Base-by-base conservation (phyloP, 2,797 vertebrate species). In the Octomys mimax region DNA sequence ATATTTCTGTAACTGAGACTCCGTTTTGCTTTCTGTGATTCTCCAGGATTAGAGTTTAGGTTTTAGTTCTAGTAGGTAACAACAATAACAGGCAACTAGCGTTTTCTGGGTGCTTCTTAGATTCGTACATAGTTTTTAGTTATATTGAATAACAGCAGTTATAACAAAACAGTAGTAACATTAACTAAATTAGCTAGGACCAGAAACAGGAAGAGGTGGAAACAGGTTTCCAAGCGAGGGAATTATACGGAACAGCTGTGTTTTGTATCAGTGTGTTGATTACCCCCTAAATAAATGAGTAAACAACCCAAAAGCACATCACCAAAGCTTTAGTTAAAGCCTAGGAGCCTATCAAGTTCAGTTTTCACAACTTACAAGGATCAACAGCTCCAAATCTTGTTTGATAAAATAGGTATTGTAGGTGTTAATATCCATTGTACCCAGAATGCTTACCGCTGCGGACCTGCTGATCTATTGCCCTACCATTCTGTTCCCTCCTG, bases 371-470 rank as follows among this genome's bases (percentile, higher is more conserved):
- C 0, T 89, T 71, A n/a, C 42, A 61, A 77, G 21, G 28, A n/a
- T 24, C 46, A 2, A 12, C 24, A 14, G 3, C 24, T 81, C 68
- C 33, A 89, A 77, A 24, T 64, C 24, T 77, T 81, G 88, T 49
- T 91, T 31, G 68, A 68, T 78, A 49, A 9, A 22, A 11, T 19
- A 39, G 11, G 14, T 73, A 64, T 71, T 31, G 0, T 2, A 39
- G 12, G 70, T 36, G 4, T 62, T 24, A 18, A 31, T 26, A 16
- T 0, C 11, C 42, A 66, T 59, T 66, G 9, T 31, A 36, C 10
- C 19, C 39, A 14, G 2, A 1, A 1, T 14, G 22, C 26, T 4
- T 4, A 19, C 3, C 61, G 6, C 7, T 31, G 16, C 24, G 79
- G 31, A 24, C 33, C 31, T 46, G 61, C 57, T 26, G 31, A 19